Base-by-base conservation (phyloP, 2,888 invertebrate species). In the Zygogramma bicolorata region DNA sequence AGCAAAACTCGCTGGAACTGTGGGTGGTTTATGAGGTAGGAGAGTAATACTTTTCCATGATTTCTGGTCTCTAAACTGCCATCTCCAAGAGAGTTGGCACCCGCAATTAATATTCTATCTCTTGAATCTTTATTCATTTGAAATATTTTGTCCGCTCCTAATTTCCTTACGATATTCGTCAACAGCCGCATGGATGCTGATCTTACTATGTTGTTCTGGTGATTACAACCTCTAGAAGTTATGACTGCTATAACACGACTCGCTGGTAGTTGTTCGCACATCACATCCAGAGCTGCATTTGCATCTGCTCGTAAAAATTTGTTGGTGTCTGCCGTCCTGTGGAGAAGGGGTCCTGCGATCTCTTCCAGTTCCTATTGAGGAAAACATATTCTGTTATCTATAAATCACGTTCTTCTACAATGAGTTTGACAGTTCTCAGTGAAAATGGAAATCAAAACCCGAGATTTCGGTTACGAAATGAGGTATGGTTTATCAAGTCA, bases 291-390 rank as follows among this genome's bases (percentile, higher is more conserved):
- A 0, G 97, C 95, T 8, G 90, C 89, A 70, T 93, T 93, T 2
- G 97, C 95, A 86, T 98, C 98, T 38, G 94, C 94, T 22, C 97
- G 90, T 63, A 99, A 90, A 85, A 99, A 98, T 80, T 94, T 93
- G 87, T 97, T 98, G 6, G 97, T 97, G 84, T 99, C 98, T 0
- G 97, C 97, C 62, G 96, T 94, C 73, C 97, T 93, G 79, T 95
- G 94, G 31, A 98, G 89, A 70, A 98, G 88, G 8, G 95, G 93
- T 22, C 90, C 91, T 0, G 93, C 93, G 63, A 97, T 90, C 84
- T 96, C 95, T 83, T 98, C 98, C 66, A 97, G 88, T 87, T 98
- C 97, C 88, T 95, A 88, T 40, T 75, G 46, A 20, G 49, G 18
- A 34, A 29, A 40, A 46, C 22, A 69, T 38, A 34, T 8, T 0